Evolutionary conservation across 1,140 invertebrate species (phyloP).

Genomic region (Xylocopa sonorina): DNA sequence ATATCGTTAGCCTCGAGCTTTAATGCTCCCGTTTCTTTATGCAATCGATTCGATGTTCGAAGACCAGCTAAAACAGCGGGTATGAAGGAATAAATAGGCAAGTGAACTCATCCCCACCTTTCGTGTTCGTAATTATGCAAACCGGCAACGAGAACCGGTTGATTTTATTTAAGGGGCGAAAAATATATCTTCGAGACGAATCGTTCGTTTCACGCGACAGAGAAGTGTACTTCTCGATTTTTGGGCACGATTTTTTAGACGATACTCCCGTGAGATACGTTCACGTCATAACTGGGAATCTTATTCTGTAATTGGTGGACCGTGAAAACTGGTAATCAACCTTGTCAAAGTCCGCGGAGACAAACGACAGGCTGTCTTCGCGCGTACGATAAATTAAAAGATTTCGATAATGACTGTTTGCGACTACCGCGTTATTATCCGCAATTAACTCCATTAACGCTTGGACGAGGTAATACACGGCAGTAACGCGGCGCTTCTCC

Average conservation of each 20-base stretch:
- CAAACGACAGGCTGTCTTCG: neutral
- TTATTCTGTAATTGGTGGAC: neutral
- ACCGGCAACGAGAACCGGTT: constrained; percentile 16
- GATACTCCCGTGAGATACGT: neutral
- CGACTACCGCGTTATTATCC: neutral
- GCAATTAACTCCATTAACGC: neutral
- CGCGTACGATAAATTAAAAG: neutral
- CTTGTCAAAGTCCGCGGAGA: neutral
- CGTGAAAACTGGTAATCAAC: constrained; percentile 4
- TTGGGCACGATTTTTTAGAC: no score
- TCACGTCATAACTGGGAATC: no score
- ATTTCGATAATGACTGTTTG: neutral
- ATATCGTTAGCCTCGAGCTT: no score
- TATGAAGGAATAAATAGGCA: neutral
- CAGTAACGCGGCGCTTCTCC: neutral
- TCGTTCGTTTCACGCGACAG: neutral
- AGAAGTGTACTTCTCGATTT: no score
- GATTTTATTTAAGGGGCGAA: neutral
- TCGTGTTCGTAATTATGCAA: constrained; percentile 13
- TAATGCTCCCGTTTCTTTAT: no score
- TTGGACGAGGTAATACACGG: neutral
- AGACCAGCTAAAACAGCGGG: neutral
- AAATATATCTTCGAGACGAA: neutral
- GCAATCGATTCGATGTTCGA: neutral
- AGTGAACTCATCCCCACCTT: neutral